These are phyloP conservation scores for Drosophila fulvimacula DNA, from an alignment of 2,888 invertebrate genomes.

Conservation along the genomic window DNA sequence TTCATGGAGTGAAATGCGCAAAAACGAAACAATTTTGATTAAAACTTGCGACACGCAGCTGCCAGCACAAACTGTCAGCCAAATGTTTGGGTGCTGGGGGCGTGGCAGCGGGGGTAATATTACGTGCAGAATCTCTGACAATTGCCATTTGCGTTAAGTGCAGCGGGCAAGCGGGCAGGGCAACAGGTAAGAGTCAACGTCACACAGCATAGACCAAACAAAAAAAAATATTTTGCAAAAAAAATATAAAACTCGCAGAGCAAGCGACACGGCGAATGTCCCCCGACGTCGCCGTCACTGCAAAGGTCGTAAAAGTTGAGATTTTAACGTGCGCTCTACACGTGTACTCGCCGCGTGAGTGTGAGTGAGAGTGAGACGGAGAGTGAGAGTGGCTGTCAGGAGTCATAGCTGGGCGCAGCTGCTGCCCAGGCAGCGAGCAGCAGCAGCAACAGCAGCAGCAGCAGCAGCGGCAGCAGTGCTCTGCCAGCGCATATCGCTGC, in stretches of 20 bases:
- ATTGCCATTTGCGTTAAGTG: slow-evolving; percentile 63
- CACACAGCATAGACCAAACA: slow-evolving; percentile 26
- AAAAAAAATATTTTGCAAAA: slow-evolving; percentile 1
- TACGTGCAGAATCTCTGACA: slow-evolving; percentile 60
- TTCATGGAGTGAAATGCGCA: slow-evolving; percentile 64
- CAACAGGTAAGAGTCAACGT: slow-evolving; percentile 68
- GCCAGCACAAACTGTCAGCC: slow-evolving; percentile 36
- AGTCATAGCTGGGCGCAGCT: slow-evolving; percentile 59
- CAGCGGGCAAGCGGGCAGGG: slow-evolving; percentile 34
- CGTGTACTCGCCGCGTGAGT: slow-evolving; percentile 64
- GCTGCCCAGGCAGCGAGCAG: slow-evolving; percentile 48
- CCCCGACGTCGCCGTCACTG: slow-evolving; percentile 39
- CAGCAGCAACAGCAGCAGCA: too few species aligned
- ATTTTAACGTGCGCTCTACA: slow-evolving; percentile 79
- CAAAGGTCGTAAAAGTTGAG: slow-evolving; percentile 81
- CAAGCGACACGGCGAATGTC: slow-evolving; percentile 25
- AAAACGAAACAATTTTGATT: slow-evolving; percentile 77
- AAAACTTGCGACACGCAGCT: slow-evolving; percentile 66
- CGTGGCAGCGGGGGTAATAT: background rate
- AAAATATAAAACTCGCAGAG: slow-evolving; percentile 48
- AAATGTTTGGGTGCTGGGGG: slow-evolving; percentile 30
- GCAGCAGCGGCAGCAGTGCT: too few species aligned
- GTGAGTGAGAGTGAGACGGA: slow-evolving; percentile 10
- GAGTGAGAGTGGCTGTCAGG: slow-evolving; percentile 30
- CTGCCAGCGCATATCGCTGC: slow-evolving; percentile 33